These are phyloP conservation scores for Benitochromis conjunctus DNA, from an alignment of 2,113 vertebrate genomes.

Conservation along the genomic window DNA sequence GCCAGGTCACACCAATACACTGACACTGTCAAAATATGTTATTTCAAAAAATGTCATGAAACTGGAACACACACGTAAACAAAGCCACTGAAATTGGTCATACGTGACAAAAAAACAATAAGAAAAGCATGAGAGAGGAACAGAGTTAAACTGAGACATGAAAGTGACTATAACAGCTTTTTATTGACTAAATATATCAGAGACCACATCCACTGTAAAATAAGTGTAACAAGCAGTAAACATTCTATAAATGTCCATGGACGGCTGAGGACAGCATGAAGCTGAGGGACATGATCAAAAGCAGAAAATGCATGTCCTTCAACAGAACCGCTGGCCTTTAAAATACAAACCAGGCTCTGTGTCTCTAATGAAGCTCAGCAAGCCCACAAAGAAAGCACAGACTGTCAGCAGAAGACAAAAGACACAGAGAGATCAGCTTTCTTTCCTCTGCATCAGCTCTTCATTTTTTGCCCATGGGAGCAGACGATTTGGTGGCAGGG, in stretches of 20 bases:
- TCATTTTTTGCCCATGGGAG: background rate
- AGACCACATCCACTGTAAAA: background rate
- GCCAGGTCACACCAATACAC: background rate
- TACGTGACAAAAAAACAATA: background rate
- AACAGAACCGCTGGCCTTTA: background rate
- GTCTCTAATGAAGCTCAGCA: slow-evolving; percentile 4
- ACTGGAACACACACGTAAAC: background rate
- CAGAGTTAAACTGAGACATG: background rate
- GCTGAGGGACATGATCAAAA: slow-evolving; percentile 27
- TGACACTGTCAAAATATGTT: background rate
- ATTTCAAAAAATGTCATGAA: background rate
- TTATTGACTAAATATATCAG: background rate
- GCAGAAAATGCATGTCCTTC: slow-evolving; percentile 21
- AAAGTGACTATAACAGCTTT: background rate
- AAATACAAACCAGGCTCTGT: background rate
- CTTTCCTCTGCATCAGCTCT: background rate
- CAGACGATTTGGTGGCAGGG: background rate
- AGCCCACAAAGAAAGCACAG: background rate
- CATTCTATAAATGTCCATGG: background rate
- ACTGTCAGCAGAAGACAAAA: background rate
- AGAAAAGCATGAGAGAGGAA: fast-evolving
- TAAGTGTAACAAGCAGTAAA: background rate
- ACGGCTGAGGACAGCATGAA: background rate
- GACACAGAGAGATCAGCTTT: background rate
- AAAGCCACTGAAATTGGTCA: background rate